These are phyloP conservation scores for Tenthredo mesomela DNA, from an alignment of 2,888 invertebrate species.

Conservation along the genomic window DNA sequence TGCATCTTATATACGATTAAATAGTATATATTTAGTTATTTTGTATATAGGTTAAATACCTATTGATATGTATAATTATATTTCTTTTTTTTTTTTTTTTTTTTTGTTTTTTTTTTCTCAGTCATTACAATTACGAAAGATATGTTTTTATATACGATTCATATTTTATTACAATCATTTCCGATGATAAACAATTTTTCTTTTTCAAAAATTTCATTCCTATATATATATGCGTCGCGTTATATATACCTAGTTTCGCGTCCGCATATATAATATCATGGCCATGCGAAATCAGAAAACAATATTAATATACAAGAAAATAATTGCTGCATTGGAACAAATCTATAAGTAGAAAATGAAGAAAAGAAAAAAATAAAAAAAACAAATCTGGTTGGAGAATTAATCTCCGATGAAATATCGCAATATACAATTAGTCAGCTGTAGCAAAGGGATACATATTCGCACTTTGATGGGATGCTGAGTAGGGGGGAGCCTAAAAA, in stretches of 20 bases:
- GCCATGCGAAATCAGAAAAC: constrained; percentile 13
- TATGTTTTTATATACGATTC: constrained; percentile 53
- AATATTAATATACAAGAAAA: background rate
- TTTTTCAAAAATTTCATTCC: constrained; percentile 30
- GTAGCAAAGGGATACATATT: constrained; percentile 32
- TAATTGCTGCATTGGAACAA: constrained; percentile 2
- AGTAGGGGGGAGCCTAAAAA: constrained; percentile 19
- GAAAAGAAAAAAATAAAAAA: background rate
- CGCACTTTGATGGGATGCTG: constrained; percentile 9
- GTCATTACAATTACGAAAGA: constrained; percentile 67
- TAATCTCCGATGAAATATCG: background rate
- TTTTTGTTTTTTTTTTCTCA: constrained; percentile 61
- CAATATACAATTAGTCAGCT: constrained; percentile 24
- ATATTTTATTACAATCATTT: constrained; percentile 23
- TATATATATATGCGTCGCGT: background rate
- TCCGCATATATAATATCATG: background rate
- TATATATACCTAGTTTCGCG: background rate
- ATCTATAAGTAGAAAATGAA: background rate
- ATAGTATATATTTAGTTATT: constrained; percentile 34
- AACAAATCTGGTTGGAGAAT: background rate
- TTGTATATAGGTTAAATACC: constrained; percentile 1
- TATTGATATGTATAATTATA: constrained; percentile 70
- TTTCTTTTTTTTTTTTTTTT: constrained; percentile 55
- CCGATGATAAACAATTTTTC: constrained; percentile 56
- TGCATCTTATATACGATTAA: constrained; percentile 44